These are phyloP conservation scores for Tiphia femorata DNA, from an alignment of 2,888 invertebrate genomes.

Conservation along the genomic window DNA sequence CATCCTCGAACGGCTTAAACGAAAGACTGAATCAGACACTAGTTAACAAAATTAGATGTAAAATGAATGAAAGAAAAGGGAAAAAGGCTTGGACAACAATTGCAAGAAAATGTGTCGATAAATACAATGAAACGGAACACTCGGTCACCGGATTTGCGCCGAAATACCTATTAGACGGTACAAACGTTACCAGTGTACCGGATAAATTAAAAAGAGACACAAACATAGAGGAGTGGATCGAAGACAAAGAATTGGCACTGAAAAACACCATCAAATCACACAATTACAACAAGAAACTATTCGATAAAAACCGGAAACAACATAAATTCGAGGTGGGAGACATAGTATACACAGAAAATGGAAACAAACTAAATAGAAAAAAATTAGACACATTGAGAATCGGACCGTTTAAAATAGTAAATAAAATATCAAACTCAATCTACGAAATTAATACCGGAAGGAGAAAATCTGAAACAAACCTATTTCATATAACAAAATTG, in stretches of 20 bases:
- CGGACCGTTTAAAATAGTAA: conserved; percentile 44
- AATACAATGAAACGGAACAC: conserved; percentile 50
- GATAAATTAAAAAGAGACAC: conserved; percentile 2
- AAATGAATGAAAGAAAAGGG: conserved; percentile 35
- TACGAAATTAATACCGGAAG: neutral
- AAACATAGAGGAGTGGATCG: conserved; percentile 11
- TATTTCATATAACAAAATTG: conserved; percentile 5
- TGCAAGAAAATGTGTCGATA: conserved; percentile 40
- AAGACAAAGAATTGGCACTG: conserved; percentile 24
- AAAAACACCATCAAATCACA: conserved; percentile 13
- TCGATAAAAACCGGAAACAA: conserved; percentile 42
- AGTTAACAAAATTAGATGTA: conserved; percentile 49
- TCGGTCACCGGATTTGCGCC: conserved; percentile 45
- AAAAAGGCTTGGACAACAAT: conserved; percentile 44
- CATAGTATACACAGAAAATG: conserved; percentile 52
- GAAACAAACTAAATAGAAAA: conserved; percentile 49
- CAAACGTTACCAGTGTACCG: conserved; percentile 9
- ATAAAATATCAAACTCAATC: conserved; percentile 26
- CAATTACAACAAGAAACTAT: conserved; percentile 44
- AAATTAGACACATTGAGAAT: conserved; percentile 26
- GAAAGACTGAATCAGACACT: conserved; percentile 42
- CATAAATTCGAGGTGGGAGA: conserved; percentile 50
- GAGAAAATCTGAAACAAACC: conserved; percentile 1
- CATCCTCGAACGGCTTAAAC: conserved; percentile 13
- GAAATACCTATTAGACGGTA: conserved; percentile 45